Evolutionary conservation across 1,140 invertebrate genomes (phyloP), one percentile per base, ranked within the genome.

Genomic region (Trichonephila clavata): DNA sequence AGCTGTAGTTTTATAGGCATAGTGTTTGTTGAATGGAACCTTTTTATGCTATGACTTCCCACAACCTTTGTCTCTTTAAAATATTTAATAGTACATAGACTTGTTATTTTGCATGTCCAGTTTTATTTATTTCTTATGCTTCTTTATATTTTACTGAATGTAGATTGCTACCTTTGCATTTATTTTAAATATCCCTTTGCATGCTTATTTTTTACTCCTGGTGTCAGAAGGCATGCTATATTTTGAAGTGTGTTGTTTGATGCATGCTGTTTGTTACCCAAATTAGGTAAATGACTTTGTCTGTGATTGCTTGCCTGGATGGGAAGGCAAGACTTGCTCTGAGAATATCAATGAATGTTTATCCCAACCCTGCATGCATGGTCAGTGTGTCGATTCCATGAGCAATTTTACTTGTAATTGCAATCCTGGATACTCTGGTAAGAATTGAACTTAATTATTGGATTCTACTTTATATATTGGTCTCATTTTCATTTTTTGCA

Each of bases 331-430:
- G 32, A 97, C 97, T 95, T 99, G 98, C 96, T 97, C 98, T 95
- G 96, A 96, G 68, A 98, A 99, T 95, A 98, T 98, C 10, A 96
- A n/a, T 96, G 96, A 96, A 84, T 99, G 98, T 96, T 95, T 97
- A 0, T 99, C 98, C 95, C 96, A 97, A 86, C 94, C 92, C 43
- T 94, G 94, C 86, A 77, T 94, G 94, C 87, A 94, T 81, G 98
- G 98, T 0, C 96, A 96, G 60, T 99, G 99, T 96, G 96, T 97
- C 94, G 98, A 99, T 95, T 96, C 97, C 94, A 97, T 98, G 93
- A 98, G 98, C 6, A 95, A 97, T 94, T 99, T 97, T 95, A 96
- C 97, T 94, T 99, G 99, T 95, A 97, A 98, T 60, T 99, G 99
- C 95, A 97, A 97, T 2, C 97, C 98, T 95, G 99, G 99, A 1